phyloP scores from a whole-genome alignment of 2,888 invertebrate species.

The Noctua fimbriata region DNA sequence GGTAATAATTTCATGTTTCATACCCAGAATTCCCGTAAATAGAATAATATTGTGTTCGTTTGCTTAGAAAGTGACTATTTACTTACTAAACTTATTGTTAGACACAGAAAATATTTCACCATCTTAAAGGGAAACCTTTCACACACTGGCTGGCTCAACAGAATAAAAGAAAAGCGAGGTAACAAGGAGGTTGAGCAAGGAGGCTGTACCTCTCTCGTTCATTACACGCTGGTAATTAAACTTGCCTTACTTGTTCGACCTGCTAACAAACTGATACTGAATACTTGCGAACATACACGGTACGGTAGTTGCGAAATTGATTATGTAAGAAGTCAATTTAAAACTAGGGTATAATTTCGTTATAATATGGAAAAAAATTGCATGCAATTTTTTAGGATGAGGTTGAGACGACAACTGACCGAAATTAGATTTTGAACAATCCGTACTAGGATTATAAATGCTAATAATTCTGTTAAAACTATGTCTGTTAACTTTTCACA shows the following conservation, averaged over 20 bases:
- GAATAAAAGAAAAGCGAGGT: constrained; percentile 18
- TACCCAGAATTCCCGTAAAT: not conserved
- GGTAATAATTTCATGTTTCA: not conserved
- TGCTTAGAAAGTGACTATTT: not conserved
- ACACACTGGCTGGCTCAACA: constrained; percentile 15
- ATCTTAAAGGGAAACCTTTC: not conserved
- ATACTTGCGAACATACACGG: constrained; percentile 19
- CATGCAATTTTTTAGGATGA: not conserved
- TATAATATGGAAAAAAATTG: not conserved
- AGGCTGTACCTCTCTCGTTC: constrained; percentile 32
- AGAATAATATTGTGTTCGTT: not conserved
- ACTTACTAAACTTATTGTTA: not conserved
- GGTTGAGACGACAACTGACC: not conserved
- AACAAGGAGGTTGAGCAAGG: constrained; percentile 13
- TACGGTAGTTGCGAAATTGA: not conserved
- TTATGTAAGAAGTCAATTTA: constrained; percentile 13
- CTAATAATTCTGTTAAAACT: not conserved
- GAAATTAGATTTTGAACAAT: not conserved
- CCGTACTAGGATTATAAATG: not conserved
- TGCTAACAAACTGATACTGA: constrained; percentile 70
- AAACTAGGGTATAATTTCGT: not conserved
- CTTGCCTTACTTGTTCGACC: constrained; percentile 72
- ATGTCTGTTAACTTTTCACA: not conserved
- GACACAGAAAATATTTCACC: not conserved
- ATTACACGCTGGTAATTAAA: constrained; percentile 69